These are phyloP conservation scores for Myiotriccus ornatus DNA, from an alignment of 2,797 vertebrate genomes.

Conservation along the genomic window DNA sequence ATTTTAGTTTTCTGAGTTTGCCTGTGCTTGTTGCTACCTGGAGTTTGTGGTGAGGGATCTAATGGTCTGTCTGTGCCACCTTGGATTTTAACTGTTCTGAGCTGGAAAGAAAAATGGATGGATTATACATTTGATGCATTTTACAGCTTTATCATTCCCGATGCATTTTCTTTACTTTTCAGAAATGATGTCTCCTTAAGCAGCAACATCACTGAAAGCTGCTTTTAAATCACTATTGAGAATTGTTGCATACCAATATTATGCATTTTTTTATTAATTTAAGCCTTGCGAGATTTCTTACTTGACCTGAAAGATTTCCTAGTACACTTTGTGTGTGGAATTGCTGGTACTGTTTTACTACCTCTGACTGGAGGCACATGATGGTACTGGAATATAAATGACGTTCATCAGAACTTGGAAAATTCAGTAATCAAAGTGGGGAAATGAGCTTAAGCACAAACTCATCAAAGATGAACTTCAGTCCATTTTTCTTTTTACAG, in stretches of 20 bases:
- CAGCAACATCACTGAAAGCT: neutral
- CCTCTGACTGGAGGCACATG: neutral
- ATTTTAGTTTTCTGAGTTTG: neutral
- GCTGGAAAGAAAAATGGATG: neutral
- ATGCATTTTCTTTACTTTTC: neutral
- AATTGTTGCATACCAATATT: neutral
- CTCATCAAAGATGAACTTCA: neutral
- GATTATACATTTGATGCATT: neutral
- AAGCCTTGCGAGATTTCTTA: neutral
- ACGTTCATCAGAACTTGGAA: neutral
- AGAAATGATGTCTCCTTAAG: neutral
- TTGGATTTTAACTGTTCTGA: neutral
- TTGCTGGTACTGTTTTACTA: neutral
- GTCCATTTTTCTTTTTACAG: conserved; percentile 18
- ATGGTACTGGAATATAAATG: neutral
- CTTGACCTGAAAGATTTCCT: neutral
- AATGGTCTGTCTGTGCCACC: rapidly evolving
- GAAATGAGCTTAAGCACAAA: neutral
- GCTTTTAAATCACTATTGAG: neutral
- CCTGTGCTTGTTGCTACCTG: neutral
- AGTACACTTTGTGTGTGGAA: neutral
- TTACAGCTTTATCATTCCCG: neutral
- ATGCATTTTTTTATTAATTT: neutral
- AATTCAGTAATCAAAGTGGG: neutral
- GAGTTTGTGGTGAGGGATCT: neutral